These are phyloP conservation scores for Thalassarche chlororhynchos DNA, from an alignment of 2,113 vertebrate genomes.

Conservation along the genomic window DNA sequence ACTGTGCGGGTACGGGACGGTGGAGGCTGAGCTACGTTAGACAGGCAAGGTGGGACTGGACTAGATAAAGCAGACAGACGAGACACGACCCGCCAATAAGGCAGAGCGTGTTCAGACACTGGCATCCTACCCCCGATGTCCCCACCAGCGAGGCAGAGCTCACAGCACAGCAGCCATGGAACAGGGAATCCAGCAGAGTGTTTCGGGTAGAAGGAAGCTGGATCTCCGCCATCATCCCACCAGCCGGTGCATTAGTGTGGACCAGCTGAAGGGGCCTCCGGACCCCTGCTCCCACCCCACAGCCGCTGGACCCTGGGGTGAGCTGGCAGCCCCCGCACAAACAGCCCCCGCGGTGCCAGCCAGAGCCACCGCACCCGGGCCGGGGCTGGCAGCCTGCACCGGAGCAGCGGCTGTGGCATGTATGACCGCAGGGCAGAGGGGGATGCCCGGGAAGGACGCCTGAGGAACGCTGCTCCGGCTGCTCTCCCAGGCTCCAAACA, in stretches of 20 bases:
- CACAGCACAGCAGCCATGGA: not conserved
- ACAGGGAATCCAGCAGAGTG: not conserved
- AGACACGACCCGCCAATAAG: accelerated
- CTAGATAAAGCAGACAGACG: not conserved
- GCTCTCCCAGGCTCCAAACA: not conserved
- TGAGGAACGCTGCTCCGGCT: not conserved
- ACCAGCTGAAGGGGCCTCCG: not conserved
- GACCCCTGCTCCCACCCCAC: not conserved
- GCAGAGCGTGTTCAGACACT: not conserved
- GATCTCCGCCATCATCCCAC: not conserved
- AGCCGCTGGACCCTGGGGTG: not conserved
- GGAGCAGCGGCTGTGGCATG: too few relatives aligned
- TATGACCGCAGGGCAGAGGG: not conserved
- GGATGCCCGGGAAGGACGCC: not conserved
- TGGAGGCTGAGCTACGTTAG: accelerated
- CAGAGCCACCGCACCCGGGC: not conserved
- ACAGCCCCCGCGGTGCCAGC: not conserved
- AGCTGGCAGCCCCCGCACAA: not conserved
- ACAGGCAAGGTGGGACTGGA: not conserved
- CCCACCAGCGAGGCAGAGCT: not conserved
- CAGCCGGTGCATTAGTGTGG: not conserved
- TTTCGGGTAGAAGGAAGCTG: not conserved
- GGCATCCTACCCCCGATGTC: not conserved
- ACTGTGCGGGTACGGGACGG: accelerated
- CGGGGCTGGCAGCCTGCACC: not conserved